phyloP scores from a whole-genome alignment of 2,888 invertebrate genomes.

The Rhaphigaster nebulosa region DNA sequence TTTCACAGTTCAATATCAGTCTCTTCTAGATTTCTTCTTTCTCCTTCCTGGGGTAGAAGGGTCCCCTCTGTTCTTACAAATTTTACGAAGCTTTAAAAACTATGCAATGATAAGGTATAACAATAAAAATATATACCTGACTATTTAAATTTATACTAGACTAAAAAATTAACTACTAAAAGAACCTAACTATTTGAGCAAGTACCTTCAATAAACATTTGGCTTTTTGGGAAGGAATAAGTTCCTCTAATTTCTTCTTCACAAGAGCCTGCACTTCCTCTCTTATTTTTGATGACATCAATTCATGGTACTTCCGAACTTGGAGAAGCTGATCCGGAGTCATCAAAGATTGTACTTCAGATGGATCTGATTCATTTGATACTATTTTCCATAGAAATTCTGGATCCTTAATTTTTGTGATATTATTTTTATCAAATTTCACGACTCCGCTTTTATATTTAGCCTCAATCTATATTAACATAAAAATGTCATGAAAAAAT shows the following conservation, averaged over 20 bases:
- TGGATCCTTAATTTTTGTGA: conserved; percentile 35
- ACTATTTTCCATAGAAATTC: conserved; percentile 33
- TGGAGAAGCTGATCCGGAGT: conserved; percentile 63
- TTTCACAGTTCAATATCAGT: too few species aligned
- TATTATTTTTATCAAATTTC: conserved; percentile 41
- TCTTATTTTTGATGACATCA: conserved; percentile 61
- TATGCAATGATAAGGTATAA: too few species aligned
- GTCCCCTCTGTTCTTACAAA: too few species aligned
- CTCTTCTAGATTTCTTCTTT: too few species aligned
- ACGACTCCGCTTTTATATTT: conserved; percentile 30
- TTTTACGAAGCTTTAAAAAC: too few species aligned
- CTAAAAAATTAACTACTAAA: not conserved
- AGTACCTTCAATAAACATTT: conserved; percentile 64
- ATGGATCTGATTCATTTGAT: conserved; percentile 48
- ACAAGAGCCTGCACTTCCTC: conserved; percentile 62
- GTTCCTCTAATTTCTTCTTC: conserved; percentile 60
- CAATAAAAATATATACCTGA: too few species aligned
- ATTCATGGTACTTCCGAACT: conserved; percentile 63
- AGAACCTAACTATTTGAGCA: too few species aligned
- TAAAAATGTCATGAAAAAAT: not conserved
- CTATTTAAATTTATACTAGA: not conserved
- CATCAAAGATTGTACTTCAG: conserved; percentile 63
- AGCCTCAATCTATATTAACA: conserved; percentile 30
- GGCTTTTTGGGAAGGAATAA: conserved; percentile 61
- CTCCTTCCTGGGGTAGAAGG: too few species aligned